These are phyloP conservation scores for Thunnus albacares DNA, from an alignment of 2,797 vertebrate species.

Conservation along the genomic window DNA sequence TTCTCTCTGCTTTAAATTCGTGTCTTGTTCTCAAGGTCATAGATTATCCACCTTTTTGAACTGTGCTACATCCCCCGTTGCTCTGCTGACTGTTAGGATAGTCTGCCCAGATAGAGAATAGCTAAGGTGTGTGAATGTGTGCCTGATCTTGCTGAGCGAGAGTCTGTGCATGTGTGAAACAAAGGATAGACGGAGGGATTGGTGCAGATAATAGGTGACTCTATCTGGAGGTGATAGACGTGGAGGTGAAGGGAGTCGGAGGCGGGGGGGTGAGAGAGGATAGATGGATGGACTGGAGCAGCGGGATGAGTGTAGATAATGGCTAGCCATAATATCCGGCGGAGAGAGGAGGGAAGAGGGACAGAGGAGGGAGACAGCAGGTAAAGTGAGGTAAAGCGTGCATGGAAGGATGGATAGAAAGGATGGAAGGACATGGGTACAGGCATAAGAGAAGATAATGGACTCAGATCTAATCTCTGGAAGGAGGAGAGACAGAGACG, in stretches of 20 bases:
- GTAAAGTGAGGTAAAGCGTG: conserved; percentile 55
- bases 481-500: conserved; percentile 48
- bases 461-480: conserved; percentile 60
- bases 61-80: conserved; percentile 17
- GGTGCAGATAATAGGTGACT: conserved; percentile 72
- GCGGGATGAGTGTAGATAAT: conserved; percentile 80
- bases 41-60: conserved; percentile 28
- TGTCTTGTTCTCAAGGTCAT: conserved; percentile 24
- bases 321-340: conserved; percentile 77
- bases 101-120: conserved; percentile 35
- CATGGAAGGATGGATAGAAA: conserved; percentile 42
- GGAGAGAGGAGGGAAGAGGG: conserved; percentile 64
- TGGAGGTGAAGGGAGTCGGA: conserved; percentile 52
- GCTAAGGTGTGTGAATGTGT: conserved; percentile 50
- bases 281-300: conserved; percentile 75
- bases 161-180: conserved; percentile 52
- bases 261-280: conserved; percentile 70
- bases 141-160: conserved; percentile 56
- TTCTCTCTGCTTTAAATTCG: background rate
- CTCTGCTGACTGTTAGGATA: conserved; percentile 38
- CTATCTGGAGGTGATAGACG: conserved; percentile 76
- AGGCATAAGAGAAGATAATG: conserved; percentile 64
- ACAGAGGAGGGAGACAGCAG: conserved; percentile 52
- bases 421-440: conserved; percentile 31
- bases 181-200: conserved; percentile 63